Evolutionary conservation across 2,113 vertebrate species (phyloP), one percentile per base, ranked within the genome.

Genomic region (Hirundichthys speculiger): DNA sequence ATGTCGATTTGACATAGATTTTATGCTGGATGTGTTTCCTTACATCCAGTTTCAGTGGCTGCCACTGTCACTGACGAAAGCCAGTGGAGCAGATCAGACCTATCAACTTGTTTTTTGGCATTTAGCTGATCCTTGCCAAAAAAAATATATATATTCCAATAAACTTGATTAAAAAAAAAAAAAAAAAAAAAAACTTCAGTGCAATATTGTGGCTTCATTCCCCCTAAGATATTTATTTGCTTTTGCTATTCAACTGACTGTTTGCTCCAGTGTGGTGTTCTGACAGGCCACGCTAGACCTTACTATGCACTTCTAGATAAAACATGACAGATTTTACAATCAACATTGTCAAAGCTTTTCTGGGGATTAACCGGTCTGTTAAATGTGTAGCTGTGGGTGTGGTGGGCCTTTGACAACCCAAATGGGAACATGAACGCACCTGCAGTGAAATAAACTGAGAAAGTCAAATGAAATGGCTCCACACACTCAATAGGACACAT

Each of bases 311-410:
- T 13, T 60, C 40, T 25, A 72, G 63, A 73, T 71, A 56, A 62
- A 71, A 73, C 53, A 21, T 24, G 40, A 5, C 14, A n/a, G 42
- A 63, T 19, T 25, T 62, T 51, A 49, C 24, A 19, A 53, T 57
- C 43, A 54, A 39, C 25, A 54, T 63, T 51, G 56, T 67, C 19
- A 9, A 55, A 43, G 71, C 51, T 78, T 82, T 52, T n/a, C 40
- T 24, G 19, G 15, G 67, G 80, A 79, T 83, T 75, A 83, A 47
- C 14, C 4, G 18, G 48, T 73, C 77, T 65, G 19, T 30, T 21
- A 66, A 69, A 78, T 69, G 68, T 73, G 43, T 64, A 58, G 13
- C 20, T 20, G 42, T 54, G 80, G 80, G 78, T 71, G 80, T 75
- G 70, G 80, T 40, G 39, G 63, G 42, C n/a, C 57, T 61, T 22